Evolutionary conservation across 2,888 invertebrate species (phyloP), one percentile per base, ranked within the genome.

Genomic region (Coenonympha arcania): DNA sequence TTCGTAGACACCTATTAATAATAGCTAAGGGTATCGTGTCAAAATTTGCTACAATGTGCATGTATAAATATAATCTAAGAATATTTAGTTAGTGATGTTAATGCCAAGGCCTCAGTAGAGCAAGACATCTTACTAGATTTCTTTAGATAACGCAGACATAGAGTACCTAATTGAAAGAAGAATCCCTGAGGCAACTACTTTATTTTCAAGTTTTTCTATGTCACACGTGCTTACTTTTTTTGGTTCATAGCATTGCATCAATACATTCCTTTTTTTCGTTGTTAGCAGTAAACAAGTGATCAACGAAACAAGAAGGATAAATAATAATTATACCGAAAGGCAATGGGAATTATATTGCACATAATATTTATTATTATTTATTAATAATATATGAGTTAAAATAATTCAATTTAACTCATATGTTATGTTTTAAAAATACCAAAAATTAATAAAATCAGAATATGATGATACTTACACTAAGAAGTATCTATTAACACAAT

Each of bases 1-100:
- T n/a, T 72, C 63, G 71, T 71, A 76, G 68, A 73, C 68, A 71
- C 64, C 66, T 65, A 69, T 47, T 59, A 63, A 60, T 62, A 66
- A 64, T 64, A 63, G 61, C 62, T 74, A 75, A 75, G 66, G 57
- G 64, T 58, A 61, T 69, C 53, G 80, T 81, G 80, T 71, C 62
- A 65, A 72, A 68, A 62, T 60, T 68, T 60, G 59, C 61, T 74
- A 75, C 66, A 61, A 43, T 62, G 68, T 73, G 65, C 65, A 57
- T 60, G 48, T 60, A 62, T 59, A 58, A 59, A 55, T 55, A 59
- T 52, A 42, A 56, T 59, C 60, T 61, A 66, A 57, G 65, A 67
- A 74, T 73, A 73, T 63, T 70, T 76, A 76, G 71, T 33, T 49
- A 52, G 49, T 43, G 51, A 52, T 48, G 41, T 30, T 45, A 46